Evolutionary conservation across 2,888 invertebrate genomes (phyloP), one percentile per base, ranked within the genome.

Genomic region (Neoascia interrupta): DNA sequence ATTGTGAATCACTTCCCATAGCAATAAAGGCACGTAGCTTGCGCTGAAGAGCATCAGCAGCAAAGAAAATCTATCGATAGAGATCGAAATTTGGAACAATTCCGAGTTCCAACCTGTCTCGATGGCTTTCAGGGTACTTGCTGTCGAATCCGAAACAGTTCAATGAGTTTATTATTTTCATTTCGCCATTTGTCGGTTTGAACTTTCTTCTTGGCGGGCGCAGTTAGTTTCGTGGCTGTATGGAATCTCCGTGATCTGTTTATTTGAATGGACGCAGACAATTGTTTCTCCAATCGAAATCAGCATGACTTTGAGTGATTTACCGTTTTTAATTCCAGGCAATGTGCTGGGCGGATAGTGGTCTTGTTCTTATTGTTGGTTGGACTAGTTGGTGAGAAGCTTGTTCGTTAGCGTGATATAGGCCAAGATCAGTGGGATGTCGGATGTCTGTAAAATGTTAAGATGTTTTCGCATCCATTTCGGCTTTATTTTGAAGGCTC

Each of bases 51-150:
- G 37, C 45, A n/a, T n/a, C 4, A 4, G n/a, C 8, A 39, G 51
- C 26, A 45, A 26, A 39, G 26, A 37, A 49, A 63, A 63, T 56
- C 47, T 47, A 0, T 13, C 31, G 56, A 64, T 56, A 54, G 56
- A 26, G 19, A 64, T 76, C 58, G 39, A 54, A 70, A 51, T 76
- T 45, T 23, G 31, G 58, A 60, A 45, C 21, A 49, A 54, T 66
- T 54, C n/a, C n/a, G n/a, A n/a, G n/a, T n/a, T n/a, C 60, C 72
- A 66, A 76, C 76, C 72, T 76, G 76, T 72, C 76, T 76, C 60
- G 41, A 54, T 60, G 56, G 53, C 26, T 54, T 34, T 19, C 23
- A 47, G 39, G 43, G 58, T 36, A 43, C 28, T 49, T n/a, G 16
- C 26, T 43, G 19, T 34, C 45, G 58, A 54, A 66, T 66, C 58